Percentiles rank a stretch among this genome's conserved stretches.
Conservation (phyloP, 2,113 vertebrate species). For the Gasterosteus aculeatus region DNA sequence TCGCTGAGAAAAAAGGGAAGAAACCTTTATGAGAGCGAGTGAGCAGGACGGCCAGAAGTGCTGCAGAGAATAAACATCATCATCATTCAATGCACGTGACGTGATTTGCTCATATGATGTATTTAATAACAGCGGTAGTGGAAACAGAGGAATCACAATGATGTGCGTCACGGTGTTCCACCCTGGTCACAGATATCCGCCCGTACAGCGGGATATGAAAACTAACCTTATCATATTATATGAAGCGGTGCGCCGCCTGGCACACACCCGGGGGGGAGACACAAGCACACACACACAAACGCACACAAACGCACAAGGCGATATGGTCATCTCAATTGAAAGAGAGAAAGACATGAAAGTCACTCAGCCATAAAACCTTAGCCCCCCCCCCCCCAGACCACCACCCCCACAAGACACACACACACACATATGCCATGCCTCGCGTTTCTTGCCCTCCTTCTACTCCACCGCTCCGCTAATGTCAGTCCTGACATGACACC, state of each 20-base stretch:
- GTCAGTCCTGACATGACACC: slow-evolving; percentile 70
- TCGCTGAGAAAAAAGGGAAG: too few relatives aligned
- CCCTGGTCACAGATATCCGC: neutral
- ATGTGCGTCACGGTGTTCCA: neutral
- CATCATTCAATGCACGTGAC: too few relatives aligned
- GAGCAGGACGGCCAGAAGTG: neutral
- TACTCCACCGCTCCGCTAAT: slow-evolving; percentile 69
- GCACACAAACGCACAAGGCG: slow-evolving; percentile 12
- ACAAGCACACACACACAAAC: slow-evolving; percentile 29
- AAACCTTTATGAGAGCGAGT: too few relatives aligned
- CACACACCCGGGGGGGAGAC: neutral
- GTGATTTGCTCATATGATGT: too few relatives aligned
- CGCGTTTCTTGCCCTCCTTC: slow-evolving; percentile 65
- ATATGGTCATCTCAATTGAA: slow-evolving; percentile 48
- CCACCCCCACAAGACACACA: slow-evolving; percentile 9
- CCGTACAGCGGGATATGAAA: neutral
- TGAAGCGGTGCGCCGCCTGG: neutral
- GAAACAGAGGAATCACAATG: neutral
- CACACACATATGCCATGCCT: slow-evolving; percentile 11
- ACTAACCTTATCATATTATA: neutral
- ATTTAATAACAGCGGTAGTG: too few relatives aligned
- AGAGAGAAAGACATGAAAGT: slow-evolving; percentile 39
- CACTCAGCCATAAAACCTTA: slow-evolving; percentile 43
- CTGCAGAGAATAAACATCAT: too few relatives aligned
- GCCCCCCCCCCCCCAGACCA: neutral